Evolutionary conservation across 64 coral and sea anemone species (phyloP), one percentile per base, ranked within the genome.

Genomic region (Actinia tenebrosa): DNA sequence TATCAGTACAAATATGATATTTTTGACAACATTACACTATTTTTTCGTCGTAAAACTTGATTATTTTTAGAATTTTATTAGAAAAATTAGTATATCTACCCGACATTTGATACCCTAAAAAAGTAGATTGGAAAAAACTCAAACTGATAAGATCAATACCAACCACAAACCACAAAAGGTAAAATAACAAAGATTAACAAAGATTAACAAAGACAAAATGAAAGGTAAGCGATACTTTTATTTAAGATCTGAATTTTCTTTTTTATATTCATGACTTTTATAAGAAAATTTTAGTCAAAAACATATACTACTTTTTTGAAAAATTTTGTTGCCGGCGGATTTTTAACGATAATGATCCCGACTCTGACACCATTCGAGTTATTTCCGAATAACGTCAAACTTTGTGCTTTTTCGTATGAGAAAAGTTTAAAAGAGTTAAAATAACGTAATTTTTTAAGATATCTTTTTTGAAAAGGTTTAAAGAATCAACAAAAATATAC

Each of bases 41-140:
- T 58, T 58, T 58, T 14, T 11, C 53, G 5, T 58, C 10, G 7
- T 14, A 58, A 58, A 58, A 58, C 5, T 58, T 50, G 47, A 58
- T 58, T 66, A 66, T 66, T 66, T 66, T 66, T 66, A 66, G 63
- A 66, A 66, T 66, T 66, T 66, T 66, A 66, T 66, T 14, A 9
- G 7, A 23, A 66, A 66, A 66, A 66, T 14, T 23, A 23, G 63
- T 66, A 66, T 66, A 66, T 66, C 6, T 66, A 66, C 13, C 2
- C 10, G 56, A 58, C 10, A 58, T 16, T 13, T 14, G 6, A 58
- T 58, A 16, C 56, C 56, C 2, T 11, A 14, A 23, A 66, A 66
- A 37, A 37, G 30, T 37, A 37, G 30, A 1, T 0, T 37, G 30
- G n/a, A 37, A 37, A 1, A 37, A 37, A 37, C 30, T 37, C 30